Evolutionary conservation across 2,888 invertebrate species (phyloP).

Genomic region (Drosophila pseudotakahashii): DNA sequence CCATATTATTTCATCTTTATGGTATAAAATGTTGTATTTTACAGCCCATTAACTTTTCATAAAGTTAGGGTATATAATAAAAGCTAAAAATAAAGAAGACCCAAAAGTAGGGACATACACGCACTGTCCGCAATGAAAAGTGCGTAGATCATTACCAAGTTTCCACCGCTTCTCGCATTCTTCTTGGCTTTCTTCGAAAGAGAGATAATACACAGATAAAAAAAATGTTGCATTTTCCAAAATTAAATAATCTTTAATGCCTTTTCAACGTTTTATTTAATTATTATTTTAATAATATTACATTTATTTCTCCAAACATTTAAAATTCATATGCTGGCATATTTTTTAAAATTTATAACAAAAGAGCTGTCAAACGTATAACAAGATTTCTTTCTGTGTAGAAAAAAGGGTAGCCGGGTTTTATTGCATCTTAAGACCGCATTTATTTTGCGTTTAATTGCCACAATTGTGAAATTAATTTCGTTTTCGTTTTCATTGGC

Average conservation of each 20-base stretch:
- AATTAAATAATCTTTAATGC: no score
- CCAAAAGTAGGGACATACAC: slow-evolving; percentile 27
- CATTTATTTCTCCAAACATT: no score
- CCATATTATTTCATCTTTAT: no score
- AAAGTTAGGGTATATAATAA: background rate
- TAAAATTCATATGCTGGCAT: no score
- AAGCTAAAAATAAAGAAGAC: slow-evolving; percentile 16
- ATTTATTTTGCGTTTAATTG: slow-evolving; percentile 78
- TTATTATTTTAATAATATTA: no score
- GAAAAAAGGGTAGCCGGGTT: slow-evolving; percentile 4
- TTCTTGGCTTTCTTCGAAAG: slow-evolving; percentile 24
- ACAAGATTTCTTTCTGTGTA: background rate
- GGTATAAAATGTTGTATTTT: background rate
- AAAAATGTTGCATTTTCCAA: background rate
- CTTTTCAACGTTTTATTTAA: no score
- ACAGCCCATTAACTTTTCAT: background rate
- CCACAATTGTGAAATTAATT: slow-evolving; percentile 79
- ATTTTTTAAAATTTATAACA: background rate
- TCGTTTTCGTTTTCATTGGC: slow-evolving; percentile 75
- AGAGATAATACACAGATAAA: background rate
- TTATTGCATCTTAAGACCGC: slow-evolving; percentile 63
- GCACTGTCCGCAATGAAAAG: slow-evolving; percentile 55
- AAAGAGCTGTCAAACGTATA: background rate
- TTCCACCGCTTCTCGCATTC: slow-evolving; percentile 50
- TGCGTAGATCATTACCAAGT: slow-evolving; percentile 63